phyloP scores from a whole-genome alignment of 2,888 invertebrate species.

The Troides helena region DNA sequence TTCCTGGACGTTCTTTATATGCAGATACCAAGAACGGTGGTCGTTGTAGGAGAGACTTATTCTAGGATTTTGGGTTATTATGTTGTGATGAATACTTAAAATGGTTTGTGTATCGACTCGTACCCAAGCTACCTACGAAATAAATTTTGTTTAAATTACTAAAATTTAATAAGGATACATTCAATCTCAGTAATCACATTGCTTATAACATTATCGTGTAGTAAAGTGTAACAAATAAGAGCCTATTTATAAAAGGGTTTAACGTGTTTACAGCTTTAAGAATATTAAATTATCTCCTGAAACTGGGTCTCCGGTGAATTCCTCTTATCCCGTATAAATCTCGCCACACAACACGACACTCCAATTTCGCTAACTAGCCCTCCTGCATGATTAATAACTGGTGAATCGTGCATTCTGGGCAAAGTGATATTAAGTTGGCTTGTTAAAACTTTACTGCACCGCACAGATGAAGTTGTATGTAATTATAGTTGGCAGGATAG shows the following conservation, averaged over 20 bases:
- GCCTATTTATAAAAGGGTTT: conserved; percentile 4
- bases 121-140: conserved; percentile 92
- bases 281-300: conserved; percentile 45
- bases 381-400: conserved; percentile 77
- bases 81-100: conserved; percentile 93
- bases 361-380: conserved; percentile 74
- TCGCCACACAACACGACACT: conserved; percentile 55
- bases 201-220: no score
- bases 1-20: no score
- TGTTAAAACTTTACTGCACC: conserved; percentile 76
- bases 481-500: conserved; percentile 48
- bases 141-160: conserved; percentile 3
- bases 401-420: conserved; percentile 73
- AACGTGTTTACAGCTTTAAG: conserved; percentile 42
- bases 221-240: background rate
- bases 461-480: conserved; percentile 65
- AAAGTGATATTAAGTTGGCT: conserved; percentile 80
- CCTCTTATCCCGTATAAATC: conserved; percentile 43
- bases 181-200: no score
- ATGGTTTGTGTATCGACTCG: conserved; percentile 95
- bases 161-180: no score
- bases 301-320: conserved; percentile 36
- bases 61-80: conserved; percentile 94
- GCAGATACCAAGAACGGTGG: conserved; percentile 86
- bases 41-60: conserved; percentile 93